Base-by-base conservation (phyloP, 2,888 invertebrate species). In the Thyatira batis region DNA sequence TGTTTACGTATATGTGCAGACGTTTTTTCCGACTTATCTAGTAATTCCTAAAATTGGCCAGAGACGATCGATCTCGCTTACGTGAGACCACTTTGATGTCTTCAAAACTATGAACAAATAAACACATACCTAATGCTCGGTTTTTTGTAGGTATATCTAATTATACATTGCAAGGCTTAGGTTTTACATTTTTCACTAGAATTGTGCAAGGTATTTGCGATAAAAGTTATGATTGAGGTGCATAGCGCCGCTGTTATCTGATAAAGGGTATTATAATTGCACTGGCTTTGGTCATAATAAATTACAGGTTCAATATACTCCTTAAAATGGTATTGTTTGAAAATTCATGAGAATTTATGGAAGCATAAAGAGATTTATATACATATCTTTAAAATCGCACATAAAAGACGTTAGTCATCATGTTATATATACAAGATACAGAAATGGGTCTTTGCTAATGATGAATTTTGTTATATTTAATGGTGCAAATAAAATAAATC, bases 201-300 rank as follows among this genome's bases (percentile, higher is more conserved):
- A 39, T 39, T 39, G 39, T 39, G 39, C 39, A 39, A 33, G 39
- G 39, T 17, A 39, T 39, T 39, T 8, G 17, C 39, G 39, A 17
- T 39, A 28, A 46, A 5, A 48, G 27, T 17, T 17, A 48, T 9
- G 17, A 27, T 10, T 11, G 2, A 69, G 65, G 73, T 72, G 73
- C 68, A 74, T 71, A 51, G 65, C 53, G 64, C 70, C 55, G 25
- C 50, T 54, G 50, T 67, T 64, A 74, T 76, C 76, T 65, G 76
- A 76, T 74, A 76, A 67, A 52, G 56, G 56, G 8, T 33, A 60
- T 66, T 64, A 70, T 70, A 64, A 58, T 63, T 63, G 8, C 45
- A 53, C 61, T 57, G 65, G 60, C 61, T 67, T 62, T 61, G 60
- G 45, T 56, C 54, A 61, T 57, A 55, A 71, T 63, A 66, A 65